Evolutionary conservation across 2,113 vertebrate genomes (phyloP).

Genomic region (Salvelinus alpinus): DNA sequence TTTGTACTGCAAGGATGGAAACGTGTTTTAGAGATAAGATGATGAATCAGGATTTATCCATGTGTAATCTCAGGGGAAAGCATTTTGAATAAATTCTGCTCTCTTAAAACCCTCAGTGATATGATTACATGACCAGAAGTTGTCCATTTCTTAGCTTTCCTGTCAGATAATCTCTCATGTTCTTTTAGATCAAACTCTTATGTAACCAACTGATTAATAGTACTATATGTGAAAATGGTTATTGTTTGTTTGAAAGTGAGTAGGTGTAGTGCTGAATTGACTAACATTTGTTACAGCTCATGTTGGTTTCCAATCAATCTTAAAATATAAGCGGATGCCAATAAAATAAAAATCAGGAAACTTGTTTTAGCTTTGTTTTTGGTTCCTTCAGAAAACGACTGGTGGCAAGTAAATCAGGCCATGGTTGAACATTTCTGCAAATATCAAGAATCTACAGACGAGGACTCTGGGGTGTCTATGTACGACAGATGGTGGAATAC

Average conservation of each 20-base stretch:
- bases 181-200: conserved; percentile 21
- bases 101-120: conserved; percentile 6
- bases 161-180: conserved; percentile 18
- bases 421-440: too few species aligned
- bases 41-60: neutral
- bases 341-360: too few species aligned
- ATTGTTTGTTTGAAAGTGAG: neutral
- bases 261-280: neutral
- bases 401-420: too few species aligned
- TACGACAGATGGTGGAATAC: neutral
- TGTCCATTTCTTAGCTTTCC: conserved; percentile 6
- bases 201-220: conserved; percentile 13
- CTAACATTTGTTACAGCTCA: too few species aligned
- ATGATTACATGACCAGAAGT: neutral
- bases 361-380: too few species aligned
- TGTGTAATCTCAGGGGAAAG: neutral
- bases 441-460: too few species aligned
- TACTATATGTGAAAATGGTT: neutral
- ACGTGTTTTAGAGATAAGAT: neutral
- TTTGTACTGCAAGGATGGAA: too few species aligned
- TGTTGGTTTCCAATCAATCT: too few species aligned
- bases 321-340: too few species aligned
- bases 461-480: neutral
- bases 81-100: neutral
- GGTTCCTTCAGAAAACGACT: too few species aligned